Base-by-base conservation (phyloP, 2,797 vertebrate species). In the Coranthus polyacanthus region DNA sequence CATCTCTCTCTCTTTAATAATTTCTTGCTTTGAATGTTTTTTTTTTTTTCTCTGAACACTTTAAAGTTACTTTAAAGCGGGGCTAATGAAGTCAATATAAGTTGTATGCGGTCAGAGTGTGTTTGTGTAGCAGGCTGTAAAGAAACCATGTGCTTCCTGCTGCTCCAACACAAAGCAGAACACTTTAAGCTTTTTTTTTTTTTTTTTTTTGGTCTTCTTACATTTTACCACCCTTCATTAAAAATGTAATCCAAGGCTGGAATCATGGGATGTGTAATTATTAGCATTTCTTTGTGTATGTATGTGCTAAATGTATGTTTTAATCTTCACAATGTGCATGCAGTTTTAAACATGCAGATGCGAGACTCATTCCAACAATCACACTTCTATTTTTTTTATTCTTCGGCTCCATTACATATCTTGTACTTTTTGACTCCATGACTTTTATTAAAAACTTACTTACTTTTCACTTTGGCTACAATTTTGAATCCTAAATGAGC, bases 251-350 rank as follows among this genome's bases (percentile, higher is more conserved):
- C 52, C 64, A 50, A 53, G 69, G 43, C 59, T 70, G 54, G 59
- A 82, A 86, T 87, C 71, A 79, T 52, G 77, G 62, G 56, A 57
- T 73, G 76, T 64, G 56, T 90, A 86, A 92, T 90, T 88, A 87
- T 83, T 83, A 82, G 66, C 86, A 90, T 45, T 42, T 54, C 18
- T 68, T 29, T 66, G 26, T 43, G 49, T 51, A 32, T 54, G 36
- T 53, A 54, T 54, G 34, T 59, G 52, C 32, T 72, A 26, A 58
- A 6, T 65, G 10, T 54, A 22, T 11, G 5, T 43, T 15, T 11
- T 56, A 50, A 42, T 67, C 9, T 36, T 43, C 8, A 29, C 26
- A 29, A 3, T 56, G 37, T 42, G n/a, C n/a, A n/a, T n/a, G n/a
- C n/a, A n/a, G n/a, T n/a, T n/a, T n/a, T n/a, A n/a, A n/a, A n/a